Evolutionary conservation across 2,888 invertebrate genomes (phyloP), one percentile per base, ranked within the genome.

Genomic region (Perithous albicinctus): DNA sequence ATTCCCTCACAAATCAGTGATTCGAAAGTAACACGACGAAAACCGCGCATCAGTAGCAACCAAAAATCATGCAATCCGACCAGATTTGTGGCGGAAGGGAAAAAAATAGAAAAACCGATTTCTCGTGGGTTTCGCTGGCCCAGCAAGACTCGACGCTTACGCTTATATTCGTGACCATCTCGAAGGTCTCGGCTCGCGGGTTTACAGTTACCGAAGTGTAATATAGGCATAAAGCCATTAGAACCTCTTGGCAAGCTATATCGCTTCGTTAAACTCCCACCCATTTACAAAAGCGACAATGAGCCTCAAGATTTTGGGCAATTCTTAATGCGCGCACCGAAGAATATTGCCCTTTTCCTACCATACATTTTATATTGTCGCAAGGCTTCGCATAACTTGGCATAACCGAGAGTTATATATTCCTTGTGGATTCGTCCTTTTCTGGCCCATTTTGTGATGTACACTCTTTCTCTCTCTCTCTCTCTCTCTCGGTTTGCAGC

Each of bases 191-290:
- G n/a, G 10, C 63, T 66, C 20, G 48, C 41, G 66, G 63, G 56
- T 70, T 75, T 66, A 72, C 79, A 76, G 61, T 79, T 76, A 82
- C 69, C 51, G 61, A 72, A 73, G 70, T 77, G 83, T 87, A 85
- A 88, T 89, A 89, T 88, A 89, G 29, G 35, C 86, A 87, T 89
- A 89, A 89, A 89, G 48, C 86, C 86, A 88, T 89, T 88, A 87
- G 85, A 84, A 76, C 48, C 66, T 76, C 51, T 20, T 32, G n/a
- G 23, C 54, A 15, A n/a, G 61, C 51, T 51, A 80, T 56, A 54
- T 75, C 63, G 69, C 61, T 79, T 74, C 67, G 66, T 79, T 63
- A 26, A 41, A 46, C 43, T 2, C 20, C 23, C 0, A 4, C 51
- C 51, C 54, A 12, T 51, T 26, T 23, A n/a, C 35, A n/a, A 41